Base-by-base conservation (phyloP, 1,140 invertebrate genomes). In the Saccostrea cuccullata region DNA sequence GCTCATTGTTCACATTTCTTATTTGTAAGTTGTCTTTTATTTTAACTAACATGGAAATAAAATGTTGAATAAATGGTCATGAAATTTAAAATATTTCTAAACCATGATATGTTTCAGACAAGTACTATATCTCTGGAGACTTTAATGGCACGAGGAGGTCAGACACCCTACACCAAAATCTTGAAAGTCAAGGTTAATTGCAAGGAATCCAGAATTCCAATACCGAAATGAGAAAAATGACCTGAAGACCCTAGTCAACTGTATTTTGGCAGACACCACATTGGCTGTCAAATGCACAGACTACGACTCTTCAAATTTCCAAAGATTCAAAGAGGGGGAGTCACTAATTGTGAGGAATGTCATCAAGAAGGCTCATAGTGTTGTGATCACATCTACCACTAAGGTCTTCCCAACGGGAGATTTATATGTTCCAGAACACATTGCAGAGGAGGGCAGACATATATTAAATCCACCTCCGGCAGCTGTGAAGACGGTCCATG, bases 401-500 rank as follows among this genome's bases (percentile, higher is more conserved):
- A 64, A 60, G 47, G 30, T 85, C 15, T 85, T 67, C 17, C 55
- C 55, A 13, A 15, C 55, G 11, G n/a, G 15, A 30, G 5, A 64
- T 20, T 1, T 85, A 5, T 4, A 58, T 26, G 55, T 85, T 23
- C 84, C 84, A 64, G 20, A n/a, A 40, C 5, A 64, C 12, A 67
- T 85, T 3, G 4, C 12, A 20, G 13, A 58, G 11, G 47, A 85
- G 26, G 84, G 30, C 8, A 30, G 23, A 36, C 11, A 0, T 15
- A 60, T 85, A 26, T 26, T 85, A n/a, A 20, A 85, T 47, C 84
- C 84, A 5, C 84, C 84, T 12, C 55, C 84, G 8, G 56, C 84
- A n/a, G n/a, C 55, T n/a, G n/a, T 64, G 23, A 85, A 30, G 17
- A 26, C 84, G 6, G 56, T 85, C 5, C 5, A 47, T 47, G 47